Evolutionary conservation across 2,113 vertebrate species (phyloP).

Genomic region (Hippocampus abdominalis): DNA sequence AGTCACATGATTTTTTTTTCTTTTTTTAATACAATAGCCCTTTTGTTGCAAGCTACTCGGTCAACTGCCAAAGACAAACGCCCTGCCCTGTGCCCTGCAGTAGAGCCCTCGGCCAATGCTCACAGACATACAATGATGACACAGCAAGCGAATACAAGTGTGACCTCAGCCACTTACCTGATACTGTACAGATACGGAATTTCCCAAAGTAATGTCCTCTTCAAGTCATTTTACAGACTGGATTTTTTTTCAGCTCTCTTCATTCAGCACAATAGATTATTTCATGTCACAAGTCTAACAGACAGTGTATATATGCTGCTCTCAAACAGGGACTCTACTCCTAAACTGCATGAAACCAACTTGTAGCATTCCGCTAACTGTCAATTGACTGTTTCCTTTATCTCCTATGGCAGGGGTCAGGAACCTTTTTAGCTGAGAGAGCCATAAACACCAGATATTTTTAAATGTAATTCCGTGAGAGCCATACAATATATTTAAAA

Average conservation of each 20-base stretch:
- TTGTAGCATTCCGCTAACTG: no score
- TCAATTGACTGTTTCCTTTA: no score
- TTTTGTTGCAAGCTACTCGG: conserved; percentile 68
- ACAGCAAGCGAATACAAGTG: conserved; percentile 27
- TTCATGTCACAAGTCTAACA: not conserved
- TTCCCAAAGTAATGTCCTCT: not conserved
- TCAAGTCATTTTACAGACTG: not conserved
- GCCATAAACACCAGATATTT: no score
- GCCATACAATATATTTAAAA: no score
- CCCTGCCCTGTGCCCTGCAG: conserved; percentile 62
- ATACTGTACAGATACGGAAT: not conserved
- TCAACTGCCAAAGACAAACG: conserved; percentile 59
- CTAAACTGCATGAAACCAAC: no score
- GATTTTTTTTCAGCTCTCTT: not conserved
- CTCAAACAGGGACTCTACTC: not conserved
- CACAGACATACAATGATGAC: conserved; percentile 17
- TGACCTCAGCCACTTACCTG: conserved; percentile 15
- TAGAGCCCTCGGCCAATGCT: conserved; percentile 17
- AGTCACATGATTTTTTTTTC: conserved; percentile 64
- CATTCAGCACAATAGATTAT: not conserved
- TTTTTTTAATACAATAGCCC: conserved; percentile 55
- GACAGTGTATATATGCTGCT: not conserved
- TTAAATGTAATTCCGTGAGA: no score
- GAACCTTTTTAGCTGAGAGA: no score
- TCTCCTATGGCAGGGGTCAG: no score